Evolutionary conservation across 2,888 invertebrate genomes (phyloP).

Genomic region (Lithophane socia): DNA sequence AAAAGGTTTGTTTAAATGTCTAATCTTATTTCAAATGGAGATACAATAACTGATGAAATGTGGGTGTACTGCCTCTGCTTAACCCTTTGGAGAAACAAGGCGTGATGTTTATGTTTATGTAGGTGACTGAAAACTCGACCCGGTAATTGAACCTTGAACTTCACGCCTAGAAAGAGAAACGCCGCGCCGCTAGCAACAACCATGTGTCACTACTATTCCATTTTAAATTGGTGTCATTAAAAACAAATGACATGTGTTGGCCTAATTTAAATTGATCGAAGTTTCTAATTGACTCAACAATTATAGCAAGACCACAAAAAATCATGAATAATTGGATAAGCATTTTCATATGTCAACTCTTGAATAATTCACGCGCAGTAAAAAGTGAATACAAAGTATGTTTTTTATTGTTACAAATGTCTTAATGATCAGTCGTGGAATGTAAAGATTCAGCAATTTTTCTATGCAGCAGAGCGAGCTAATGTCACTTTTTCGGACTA

Average conservation of each 20-base stretch:
- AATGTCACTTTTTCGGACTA: neutral
- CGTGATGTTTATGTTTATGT: no score
- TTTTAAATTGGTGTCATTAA: constrained; percentile 12
- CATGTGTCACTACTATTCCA: neutral
- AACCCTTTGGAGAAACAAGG: no score
- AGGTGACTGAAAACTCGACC: neutral
- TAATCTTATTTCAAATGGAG: no score
- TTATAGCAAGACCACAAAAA: neutral
- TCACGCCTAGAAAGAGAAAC: neutral
- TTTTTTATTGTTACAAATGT: constrained; percentile 3
- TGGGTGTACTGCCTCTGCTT: no score
- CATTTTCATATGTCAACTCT: neutral
- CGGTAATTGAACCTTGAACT: constrained; percentile 7
- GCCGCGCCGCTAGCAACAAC: neutral
- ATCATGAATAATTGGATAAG: neutral
- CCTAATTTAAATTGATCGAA: constrained; percentile 15
- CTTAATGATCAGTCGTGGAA: neutral
- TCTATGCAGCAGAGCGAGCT: neutral
- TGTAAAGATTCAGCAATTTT: neutral
- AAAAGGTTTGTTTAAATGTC: no score
- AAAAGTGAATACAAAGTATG: neutral
- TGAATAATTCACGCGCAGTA: constrained; percentile 23
- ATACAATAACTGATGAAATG: no score
- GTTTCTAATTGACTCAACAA: constrained; percentile 3
- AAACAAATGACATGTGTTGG: constrained; percentile 5